These are phyloP conservation scores for Troides helena DNA, from an alignment of 2,888 invertebrate species.

Conservation along the genomic window DNA sequence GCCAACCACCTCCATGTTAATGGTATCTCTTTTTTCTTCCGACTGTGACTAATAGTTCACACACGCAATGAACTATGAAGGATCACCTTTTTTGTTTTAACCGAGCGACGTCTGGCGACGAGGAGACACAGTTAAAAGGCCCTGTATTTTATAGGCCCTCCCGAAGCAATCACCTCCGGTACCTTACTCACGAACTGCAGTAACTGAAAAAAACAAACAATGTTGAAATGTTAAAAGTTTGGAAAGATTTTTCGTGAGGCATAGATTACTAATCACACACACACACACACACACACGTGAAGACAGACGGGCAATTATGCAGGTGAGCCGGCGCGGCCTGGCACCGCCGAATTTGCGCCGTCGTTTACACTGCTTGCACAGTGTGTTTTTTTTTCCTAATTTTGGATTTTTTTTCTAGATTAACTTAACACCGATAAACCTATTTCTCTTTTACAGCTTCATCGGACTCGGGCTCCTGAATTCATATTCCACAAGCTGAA, in stretches of 20 bases:
- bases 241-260: constrained; percentile 34
- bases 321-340: constrained; percentile 65
- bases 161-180: neutral
- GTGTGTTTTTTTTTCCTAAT: constrained; percentile 42
- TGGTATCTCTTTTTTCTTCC: constrained; percentile 2
- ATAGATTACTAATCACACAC: constrained; percentile 51
- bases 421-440: no score
- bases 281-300: constrained; percentile 66
- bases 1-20: constrained; percentile 15
- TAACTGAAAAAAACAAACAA: constrained; percentile 23
- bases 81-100: neutral
- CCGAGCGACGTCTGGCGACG: no score
- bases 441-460: no score
- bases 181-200: constrained; percentile 14
- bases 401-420: neutral
- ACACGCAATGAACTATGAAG: constrained; percentile 24
- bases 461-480: no score
- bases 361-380: constrained; percentile 48
- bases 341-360: constrained; percentile 72
- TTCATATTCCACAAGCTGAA: no score
- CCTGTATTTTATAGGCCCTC: neutral
- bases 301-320: constrained; percentile 70
- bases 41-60: constrained; percentile 14
- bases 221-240: constrained; percentile 39
- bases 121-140: no score